phyloP scores from a whole-genome alignment of 1,140 invertebrate genomes.

The Pseudomyrmex cubaensis region DNA sequence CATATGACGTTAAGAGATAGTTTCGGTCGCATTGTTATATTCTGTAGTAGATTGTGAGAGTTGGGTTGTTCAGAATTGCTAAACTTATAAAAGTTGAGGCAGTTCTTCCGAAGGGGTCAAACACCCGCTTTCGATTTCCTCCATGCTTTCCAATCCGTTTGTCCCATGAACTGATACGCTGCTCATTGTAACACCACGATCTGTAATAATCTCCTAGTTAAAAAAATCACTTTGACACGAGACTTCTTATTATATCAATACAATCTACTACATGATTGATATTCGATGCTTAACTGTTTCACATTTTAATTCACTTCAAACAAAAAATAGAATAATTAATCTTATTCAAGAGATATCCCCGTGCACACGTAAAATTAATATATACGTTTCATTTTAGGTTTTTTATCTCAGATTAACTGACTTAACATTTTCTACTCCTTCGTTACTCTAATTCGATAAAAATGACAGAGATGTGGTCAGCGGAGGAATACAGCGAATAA shows the following conservation, averaged over 20 bases:
- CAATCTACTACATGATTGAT: slow-evolving; percentile 8
- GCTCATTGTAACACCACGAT: slow-evolving; percentile 70
- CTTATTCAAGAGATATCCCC: neutral
- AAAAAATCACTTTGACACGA: slow-evolving; percentile 33
- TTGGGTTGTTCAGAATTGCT: slow-evolving; percentile 59
- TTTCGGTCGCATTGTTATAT: slow-evolving; percentile 66
- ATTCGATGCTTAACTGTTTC: neutral
- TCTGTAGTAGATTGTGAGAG: slow-evolving; percentile 66
- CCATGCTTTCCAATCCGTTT: slow-evolving; percentile 67
- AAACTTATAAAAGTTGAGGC: slow-evolving; percentile 65
- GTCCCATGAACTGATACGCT: slow-evolving; percentile 75
- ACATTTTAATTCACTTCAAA: neutral
- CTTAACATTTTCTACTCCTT: neutral
- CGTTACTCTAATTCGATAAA: neutral
- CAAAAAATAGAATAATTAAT: neutral
- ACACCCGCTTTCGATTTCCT: slow-evolving; percentile 67
- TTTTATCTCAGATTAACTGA: neutral
- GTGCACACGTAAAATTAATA: neutral
- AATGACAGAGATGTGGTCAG: neutral
- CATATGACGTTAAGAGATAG: slow-evolving; percentile 67
- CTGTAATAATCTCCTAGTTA: slow-evolving; percentile 66
- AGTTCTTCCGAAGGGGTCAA: slow-evolving; percentile 66
- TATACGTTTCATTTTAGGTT: neutral
- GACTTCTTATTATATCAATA: neutral
- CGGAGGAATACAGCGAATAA: slow-evolving; percentile 16